phyloP scores from a whole-genome alignment of 2,797 vertebrate genomes.

The Cottoperca gobio region DNA sequence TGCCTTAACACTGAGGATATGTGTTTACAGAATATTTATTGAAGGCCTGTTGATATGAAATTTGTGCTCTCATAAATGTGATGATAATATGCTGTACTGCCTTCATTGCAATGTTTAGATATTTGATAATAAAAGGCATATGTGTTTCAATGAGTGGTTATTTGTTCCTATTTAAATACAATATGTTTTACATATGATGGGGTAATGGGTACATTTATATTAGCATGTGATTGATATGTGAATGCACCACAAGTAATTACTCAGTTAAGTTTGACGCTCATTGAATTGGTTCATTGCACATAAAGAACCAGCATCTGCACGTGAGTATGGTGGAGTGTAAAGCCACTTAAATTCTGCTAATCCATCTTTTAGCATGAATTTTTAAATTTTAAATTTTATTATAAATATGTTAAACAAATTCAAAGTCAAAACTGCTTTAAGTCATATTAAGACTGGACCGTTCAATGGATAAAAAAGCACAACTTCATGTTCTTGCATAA shows the following conservation, averaged over 20 bases:
- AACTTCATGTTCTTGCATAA: background rate
- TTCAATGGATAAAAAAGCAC: background rate
- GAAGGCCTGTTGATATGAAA: constrained; percentile 77
- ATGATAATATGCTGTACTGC: constrained; percentile 67
- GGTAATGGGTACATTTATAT: background rate
- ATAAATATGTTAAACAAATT: background rate
- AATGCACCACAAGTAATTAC: background rate
- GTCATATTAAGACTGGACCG: background rate
- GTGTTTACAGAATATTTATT: constrained; percentile 84
- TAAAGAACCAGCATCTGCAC: background rate
- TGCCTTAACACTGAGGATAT: constrained; percentile 56
- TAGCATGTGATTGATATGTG: background rate
- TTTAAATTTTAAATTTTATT: no score
- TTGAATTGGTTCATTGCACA: background rate
- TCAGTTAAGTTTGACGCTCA: background rate
- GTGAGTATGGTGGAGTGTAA: background rate
- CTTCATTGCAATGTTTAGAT: constrained; percentile 68
- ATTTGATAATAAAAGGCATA: constrained; percentile 78
- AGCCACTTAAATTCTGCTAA: background rate
- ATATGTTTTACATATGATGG: background rate
- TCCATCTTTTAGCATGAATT: background rate
- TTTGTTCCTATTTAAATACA: constrained; percentile 7
- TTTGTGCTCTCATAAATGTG: constrained; percentile 71
- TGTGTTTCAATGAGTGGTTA: constrained; percentile 48
- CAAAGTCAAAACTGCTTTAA: background rate